Evolutionary conservation across 1,140 invertebrate species (phyloP).

Genomic region (Tachypleus tridentatus): DNA sequence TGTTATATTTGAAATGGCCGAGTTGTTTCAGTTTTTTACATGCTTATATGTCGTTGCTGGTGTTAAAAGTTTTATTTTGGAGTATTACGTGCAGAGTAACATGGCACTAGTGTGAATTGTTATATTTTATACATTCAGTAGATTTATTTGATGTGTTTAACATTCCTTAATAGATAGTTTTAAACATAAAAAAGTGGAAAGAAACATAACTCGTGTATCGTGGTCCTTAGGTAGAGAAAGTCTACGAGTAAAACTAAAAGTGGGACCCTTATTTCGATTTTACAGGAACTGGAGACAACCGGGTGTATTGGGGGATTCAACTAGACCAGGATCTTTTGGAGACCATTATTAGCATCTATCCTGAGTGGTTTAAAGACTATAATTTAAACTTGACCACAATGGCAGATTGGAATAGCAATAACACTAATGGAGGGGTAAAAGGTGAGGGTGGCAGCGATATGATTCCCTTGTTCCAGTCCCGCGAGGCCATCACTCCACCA

Average conservation of each 20-base stretch:
- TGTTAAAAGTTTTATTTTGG: too few species aligned
- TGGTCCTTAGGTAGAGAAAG: too few species aligned
- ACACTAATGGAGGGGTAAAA: neutral
- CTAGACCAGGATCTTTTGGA: constrained; percentile 79
- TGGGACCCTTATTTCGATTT: neutral
- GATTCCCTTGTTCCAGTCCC: constrained; percentile 2
- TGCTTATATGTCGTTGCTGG: too few species aligned
- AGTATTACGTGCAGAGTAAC: too few species aligned
- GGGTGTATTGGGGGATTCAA: constrained; percentile 69
- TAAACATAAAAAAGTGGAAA: too few species aligned
- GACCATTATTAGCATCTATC: constrained; percentile 76
- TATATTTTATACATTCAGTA: too few species aligned
- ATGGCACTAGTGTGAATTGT: too few species aligned
- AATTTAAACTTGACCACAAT: constrained; percentile 5
- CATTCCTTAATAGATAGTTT: too few species aligned
- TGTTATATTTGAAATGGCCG: too few species aligned
- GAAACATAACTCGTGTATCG: too few species aligned
- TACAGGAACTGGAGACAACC: constrained; percentile 25
- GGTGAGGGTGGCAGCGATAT: neutral
- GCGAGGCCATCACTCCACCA: constrained; percentile 16
- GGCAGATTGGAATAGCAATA: neutral
- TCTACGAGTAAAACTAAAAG: neutral
- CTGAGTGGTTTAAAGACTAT: constrained; percentile 68
- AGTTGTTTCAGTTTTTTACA: too few species aligned
- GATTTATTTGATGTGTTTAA: too few species aligned